Evolutionary conservation across 2,113 vertebrate genomes (phyloP).

Genomic region (Pelodiscus sinensis): DNA sequence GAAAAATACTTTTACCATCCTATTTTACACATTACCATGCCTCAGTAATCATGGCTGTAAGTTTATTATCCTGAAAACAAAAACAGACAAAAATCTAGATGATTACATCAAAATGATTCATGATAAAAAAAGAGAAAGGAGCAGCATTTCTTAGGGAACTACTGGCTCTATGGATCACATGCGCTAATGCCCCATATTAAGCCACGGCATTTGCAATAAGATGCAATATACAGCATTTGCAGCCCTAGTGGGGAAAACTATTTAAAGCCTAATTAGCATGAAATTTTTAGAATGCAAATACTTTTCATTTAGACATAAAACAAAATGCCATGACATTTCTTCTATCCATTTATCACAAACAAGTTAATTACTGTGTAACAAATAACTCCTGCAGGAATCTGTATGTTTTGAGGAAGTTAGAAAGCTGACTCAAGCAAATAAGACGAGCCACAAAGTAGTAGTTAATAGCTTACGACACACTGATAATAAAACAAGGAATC

Average conservation of each 20-base stretch:
- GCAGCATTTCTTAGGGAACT: background rate
- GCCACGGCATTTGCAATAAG: rapidly evolving
- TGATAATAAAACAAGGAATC: conserved; percentile 61
- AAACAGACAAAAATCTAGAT: rapidly evolving
- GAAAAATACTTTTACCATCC: background rate
- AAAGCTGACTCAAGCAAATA: conserved; percentile 71
- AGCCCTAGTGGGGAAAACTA: conserved; percentile 70
- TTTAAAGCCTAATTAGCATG: conserved; percentile 79
- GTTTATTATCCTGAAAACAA: conserved; percentile 20
- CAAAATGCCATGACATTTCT: conserved; percentile 82
- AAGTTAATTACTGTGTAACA: conserved; percentile 83
- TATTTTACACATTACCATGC: background rate
- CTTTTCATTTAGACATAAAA: conserved; percentile 81
- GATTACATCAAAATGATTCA: background rate
- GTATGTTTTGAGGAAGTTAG: conserved; percentile 59
- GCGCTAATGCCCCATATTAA: background rate
- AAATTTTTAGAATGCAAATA: conserved; percentile 77
- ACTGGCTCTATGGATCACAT: background rate
- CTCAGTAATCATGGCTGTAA: background rate
- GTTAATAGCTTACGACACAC: conserved; percentile 54
- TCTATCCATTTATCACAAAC: conserved; percentile 83
- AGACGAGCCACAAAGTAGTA: conserved; percentile 63
- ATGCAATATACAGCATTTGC: conserved; percentile 2
- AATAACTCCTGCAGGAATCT: conserved; percentile 74
- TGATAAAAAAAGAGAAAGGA: background rate